Evolutionary conservation across 2,888 invertebrate genomes (phyloP), one percentile per base, ranked within the genome.

Genomic region (Nesidiocoris tenuis): DNA sequence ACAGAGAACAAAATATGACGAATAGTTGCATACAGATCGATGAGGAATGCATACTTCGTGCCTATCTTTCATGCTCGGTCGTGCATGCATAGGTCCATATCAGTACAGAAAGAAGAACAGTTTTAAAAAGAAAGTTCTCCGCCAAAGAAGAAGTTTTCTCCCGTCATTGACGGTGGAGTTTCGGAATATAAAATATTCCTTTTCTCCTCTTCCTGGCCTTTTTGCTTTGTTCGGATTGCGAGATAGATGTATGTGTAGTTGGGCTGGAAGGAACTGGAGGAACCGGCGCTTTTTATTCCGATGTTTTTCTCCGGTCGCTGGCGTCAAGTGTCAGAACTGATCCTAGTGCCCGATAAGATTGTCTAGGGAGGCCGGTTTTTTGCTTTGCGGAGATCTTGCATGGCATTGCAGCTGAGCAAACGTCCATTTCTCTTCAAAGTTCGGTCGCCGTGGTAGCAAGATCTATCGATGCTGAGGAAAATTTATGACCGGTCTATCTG

Each of bases 261-360:
- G 39, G 5, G n/a, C n/a, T n/a, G n/a, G 39, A 39, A 39, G 39
- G 39, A 39, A 12, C 5, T 12, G 39, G 39, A 39, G n/a, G n/a
- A 3, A 7, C 39, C 3, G 39, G 39, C 39, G 39, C 39, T 39
- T 39, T 39, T 39, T 39, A 39, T 39, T 24, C 65, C 25, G 25
- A 24, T 65, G 65, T 65, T 65, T 65, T 25, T 39, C 19, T 39
- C 39, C 25, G 65, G 25, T 39, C 39, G 39, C 65, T 65, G 39
- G 65, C 39, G 65, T 65, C 65, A 65, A 65, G 65, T 39, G 65
- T 17, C 65, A 19, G 65, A 65, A 19, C 65, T 39, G 65, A 65
- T 65, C 39, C 25, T 19, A n/a, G 18, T 17, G 39, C 19, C 18
- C 39, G 39, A 39, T 39, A 65, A 39, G 39, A 18, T 65, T 16